A percentile compares a stretch with the other conserved stretches of the same genome.
Evolutionary conservation across 2,113 vertebrate species (phyloP).

Genomic region (Aptenodytes forsteri): DNA sequence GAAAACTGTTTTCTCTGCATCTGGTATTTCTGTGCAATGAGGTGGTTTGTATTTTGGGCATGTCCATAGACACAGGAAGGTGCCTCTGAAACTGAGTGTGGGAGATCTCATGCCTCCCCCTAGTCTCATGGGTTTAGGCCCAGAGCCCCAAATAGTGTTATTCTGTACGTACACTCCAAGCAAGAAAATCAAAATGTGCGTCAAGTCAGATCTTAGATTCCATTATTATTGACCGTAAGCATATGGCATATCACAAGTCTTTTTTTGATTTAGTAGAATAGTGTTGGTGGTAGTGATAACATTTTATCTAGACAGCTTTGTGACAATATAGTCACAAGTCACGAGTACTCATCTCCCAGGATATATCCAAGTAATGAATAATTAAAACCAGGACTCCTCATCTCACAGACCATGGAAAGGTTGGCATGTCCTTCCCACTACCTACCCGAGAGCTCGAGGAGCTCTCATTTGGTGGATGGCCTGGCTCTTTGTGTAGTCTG

Average conservation of each 20-base stretch:
- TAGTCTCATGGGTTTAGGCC: neutral
- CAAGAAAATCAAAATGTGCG: neutral
- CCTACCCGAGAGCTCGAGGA: slow-evolving; percentile 56
- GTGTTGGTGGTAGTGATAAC: neutral
- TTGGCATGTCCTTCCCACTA: slow-evolving; percentile 65
- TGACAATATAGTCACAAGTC: slow-evolving; percentile 33
- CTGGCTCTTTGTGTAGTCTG: slow-evolving; percentile 59
- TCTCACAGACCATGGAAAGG: slow-evolving; percentile 53
- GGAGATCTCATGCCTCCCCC: neutral
- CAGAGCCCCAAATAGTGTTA: neutral
- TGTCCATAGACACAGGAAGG: neutral
- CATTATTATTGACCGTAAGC: slow-evolving; percentile 9
- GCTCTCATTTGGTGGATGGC: slow-evolving; percentile 48
- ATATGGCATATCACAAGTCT: slow-evolving; percentile 25
- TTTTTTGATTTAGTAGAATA: neutral
- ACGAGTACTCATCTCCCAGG: slow-evolving; percentile 60
- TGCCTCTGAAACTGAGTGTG: neutral
- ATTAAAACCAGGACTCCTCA: slow-evolving; percentile 75
- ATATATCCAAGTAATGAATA: slow-evolving; percentile 67
- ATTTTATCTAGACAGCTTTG: slow-evolving; percentile 64
- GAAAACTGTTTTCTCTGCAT: neutral
- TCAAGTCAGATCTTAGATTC: neutral
- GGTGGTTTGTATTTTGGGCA: neutral
- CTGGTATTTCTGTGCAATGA: neutral
- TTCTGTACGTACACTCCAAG: neutral